Percentiles rank a stretch among this genome's conserved stretches.
phyloP scores from a whole-genome alignment of 2,113 vertebrate species.

The Gadus macrocephalus region DNA sequence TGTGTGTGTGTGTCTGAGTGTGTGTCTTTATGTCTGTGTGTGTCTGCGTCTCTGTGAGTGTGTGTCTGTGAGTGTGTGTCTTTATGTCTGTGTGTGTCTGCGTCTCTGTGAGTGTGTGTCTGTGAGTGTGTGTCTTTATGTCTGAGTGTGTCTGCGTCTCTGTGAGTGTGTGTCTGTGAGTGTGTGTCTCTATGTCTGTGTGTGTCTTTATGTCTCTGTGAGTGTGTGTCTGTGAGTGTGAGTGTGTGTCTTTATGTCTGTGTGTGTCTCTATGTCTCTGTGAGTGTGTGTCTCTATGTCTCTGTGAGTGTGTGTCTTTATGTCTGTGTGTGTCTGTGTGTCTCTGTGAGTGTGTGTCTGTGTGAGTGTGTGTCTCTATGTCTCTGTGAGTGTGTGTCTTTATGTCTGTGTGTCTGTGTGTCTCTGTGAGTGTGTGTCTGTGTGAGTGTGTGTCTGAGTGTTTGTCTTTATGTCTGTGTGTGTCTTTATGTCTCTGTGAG shows the following conservation, averaged over 20 bases:
- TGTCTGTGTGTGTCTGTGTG: neutral
- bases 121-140: neutral
- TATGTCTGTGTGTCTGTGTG: neutral
- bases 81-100: neutral
- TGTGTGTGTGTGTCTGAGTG: neutral
- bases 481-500: neutral
- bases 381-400: neutral
- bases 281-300: too few relatives aligned
- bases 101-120: neutral
- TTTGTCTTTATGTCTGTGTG: neutral
- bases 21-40: neutral
- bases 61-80: neutral
- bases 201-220: neutral
- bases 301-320: neutral
- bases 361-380: neutral
- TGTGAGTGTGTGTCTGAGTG: too few relatives aligned
- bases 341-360: neutral
- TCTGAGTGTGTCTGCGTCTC: neutral
- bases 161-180: neutral
- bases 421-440: neutral
- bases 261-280: neutral
- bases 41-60: neutral
- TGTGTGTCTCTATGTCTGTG: neutral
- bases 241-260: neutral
- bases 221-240: neutral